phyloP scores from a whole-genome alignment of 1,140 invertebrate genomes.

The Matsumurasca onukii region DNA sequence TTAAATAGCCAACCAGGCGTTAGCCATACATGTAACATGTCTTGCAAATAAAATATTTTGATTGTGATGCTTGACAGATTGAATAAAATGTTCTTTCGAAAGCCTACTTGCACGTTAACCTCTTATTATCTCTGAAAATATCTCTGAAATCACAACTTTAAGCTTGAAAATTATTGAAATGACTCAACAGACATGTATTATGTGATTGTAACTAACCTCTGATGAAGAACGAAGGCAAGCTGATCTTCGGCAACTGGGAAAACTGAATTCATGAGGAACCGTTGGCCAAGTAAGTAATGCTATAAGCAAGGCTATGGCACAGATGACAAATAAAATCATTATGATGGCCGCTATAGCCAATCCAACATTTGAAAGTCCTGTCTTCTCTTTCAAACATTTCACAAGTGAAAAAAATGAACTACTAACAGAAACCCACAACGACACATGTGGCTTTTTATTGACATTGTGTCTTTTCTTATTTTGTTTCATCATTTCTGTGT shows the following conservation, averaged over 20 bases:
- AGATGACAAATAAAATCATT: conserved; percentile 41
- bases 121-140: too few relatives aligned
- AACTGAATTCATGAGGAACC: conserved; percentile 37
- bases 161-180: too few relatives aligned
- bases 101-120: too few relatives aligned
- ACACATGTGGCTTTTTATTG: not conserved
- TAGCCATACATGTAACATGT: too few relatives aligned
- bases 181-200: too few relatives aligned
- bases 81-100: too few relatives aligned
- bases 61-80: too few relatives aligned
- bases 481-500: conserved; percentile 17
- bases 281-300: conserved; percentile 46
- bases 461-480: conserved; percentile 11
- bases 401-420: not conserved
- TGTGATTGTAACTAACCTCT: too few relatives aligned
- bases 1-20: too few relatives aligned
- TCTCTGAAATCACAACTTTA: too few relatives aligned
- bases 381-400: conserved; percentile 33
- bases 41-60: too few relatives aligned
- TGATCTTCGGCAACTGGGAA: conserved; percentile 42
- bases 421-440: conserved; percentile 1
- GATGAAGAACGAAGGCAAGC: conserved; percentile 46
- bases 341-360: conserved; percentile 35
- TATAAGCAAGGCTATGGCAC: conserved; percentile 40
- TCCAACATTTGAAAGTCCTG: conserved; percentile 38